These are phyloP conservation scores for Microtus ochrogaster DNA, from an alignment of 2,113 vertebrate species.

Conservation along the genomic window DNA sequence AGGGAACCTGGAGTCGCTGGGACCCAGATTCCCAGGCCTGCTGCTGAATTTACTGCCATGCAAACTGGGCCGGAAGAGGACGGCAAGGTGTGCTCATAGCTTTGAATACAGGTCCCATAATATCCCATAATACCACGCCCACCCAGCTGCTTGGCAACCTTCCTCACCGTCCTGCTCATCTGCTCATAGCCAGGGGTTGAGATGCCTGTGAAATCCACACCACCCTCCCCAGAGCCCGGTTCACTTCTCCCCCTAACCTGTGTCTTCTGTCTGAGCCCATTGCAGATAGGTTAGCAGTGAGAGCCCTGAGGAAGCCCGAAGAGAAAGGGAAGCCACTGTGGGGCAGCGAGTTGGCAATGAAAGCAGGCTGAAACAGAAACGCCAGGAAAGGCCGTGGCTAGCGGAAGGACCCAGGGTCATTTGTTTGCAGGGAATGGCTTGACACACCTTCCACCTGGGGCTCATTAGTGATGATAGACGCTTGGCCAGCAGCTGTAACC, in stretches of 20 bases:
- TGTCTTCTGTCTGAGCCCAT: neutral
- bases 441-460: neutral
- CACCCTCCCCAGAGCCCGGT: neutral
- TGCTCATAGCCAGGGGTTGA: neutral
- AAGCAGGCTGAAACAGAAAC: neutral
- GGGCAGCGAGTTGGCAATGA: neutral
- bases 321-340: neutral
- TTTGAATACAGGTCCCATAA: neutral
- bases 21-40: neutral
- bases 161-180: neutral
- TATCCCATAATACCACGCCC: neutral
- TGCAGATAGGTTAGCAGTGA: neutral
- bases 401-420: neutral
- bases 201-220: neutral
- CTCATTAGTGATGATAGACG: neutral
- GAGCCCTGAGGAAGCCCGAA: neutral
- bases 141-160: neutral
- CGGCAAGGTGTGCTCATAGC: neutral
- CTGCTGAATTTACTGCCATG: neutral
- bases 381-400: neutral
- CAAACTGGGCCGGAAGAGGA: neutral
- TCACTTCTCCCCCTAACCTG: neutral
- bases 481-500: slow-evolving; percentile 44
- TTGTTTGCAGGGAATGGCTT: neutral
- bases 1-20: neutral